Evolutionary conservation across 2,797 vertebrate genomes (phyloP).

Genomic region (Glyptemys insculpta): DNA sequence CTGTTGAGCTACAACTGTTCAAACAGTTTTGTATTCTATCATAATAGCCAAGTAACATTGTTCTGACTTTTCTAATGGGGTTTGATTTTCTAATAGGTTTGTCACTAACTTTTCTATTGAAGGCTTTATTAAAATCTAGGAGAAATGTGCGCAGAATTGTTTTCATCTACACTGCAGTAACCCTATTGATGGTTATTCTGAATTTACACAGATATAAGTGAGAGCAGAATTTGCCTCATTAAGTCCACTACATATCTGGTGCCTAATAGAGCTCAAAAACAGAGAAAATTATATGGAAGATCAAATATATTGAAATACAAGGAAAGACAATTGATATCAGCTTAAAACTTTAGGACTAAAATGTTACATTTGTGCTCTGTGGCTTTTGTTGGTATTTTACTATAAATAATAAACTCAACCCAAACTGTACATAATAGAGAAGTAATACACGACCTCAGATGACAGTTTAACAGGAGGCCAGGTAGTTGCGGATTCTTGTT

Average conservation of each 20-base stretch:
- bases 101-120: neutral
- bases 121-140: fast-evolving
- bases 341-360: neutral
- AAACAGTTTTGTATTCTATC: neutral
- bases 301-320: neutral
- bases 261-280: neutral
- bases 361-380: neutral
- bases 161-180: neutral
- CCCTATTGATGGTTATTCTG: neutral
- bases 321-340: neutral
- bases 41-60: neutral
- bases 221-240: neutral
- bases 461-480: fast-evolving
- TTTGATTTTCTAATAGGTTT: neutral
- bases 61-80: neutral
- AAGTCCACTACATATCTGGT: fast-evolving
- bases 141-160: neutral
- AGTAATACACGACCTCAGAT: neutral
- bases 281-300: fast-evolving
- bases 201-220: neutral
- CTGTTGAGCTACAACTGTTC: neutral
- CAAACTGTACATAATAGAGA: fast-evolving
- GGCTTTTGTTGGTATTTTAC: neutral
- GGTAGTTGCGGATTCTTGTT: neutral
- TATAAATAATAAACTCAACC: neutral